Percentiles rank a stretch among this genome's conserved stretches.
Conservation (phyloP, 2,888 invertebrate species). For the Orchestes rusci region DNA sequence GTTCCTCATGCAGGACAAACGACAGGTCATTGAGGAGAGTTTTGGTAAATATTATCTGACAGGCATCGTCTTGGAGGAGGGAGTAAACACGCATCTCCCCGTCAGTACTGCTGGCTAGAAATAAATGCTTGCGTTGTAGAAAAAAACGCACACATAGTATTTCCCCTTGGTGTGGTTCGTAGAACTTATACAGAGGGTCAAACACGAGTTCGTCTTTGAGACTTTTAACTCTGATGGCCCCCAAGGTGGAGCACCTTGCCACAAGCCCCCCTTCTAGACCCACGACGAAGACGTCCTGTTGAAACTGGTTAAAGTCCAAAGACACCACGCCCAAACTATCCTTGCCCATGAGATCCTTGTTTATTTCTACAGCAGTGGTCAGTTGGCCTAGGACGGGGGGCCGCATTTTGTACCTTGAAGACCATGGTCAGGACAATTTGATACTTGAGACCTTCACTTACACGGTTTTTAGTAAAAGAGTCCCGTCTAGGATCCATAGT, state of each 20-base stretch:
- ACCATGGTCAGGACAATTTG: too few relatives aligned
- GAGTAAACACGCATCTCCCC: conserved; percentile 41
- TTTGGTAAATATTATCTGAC: conserved; percentile 38
- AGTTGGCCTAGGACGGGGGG: conserved; percentile 32
- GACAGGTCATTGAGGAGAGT: conserved; percentile 30
- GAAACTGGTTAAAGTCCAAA: conserved; percentile 42
- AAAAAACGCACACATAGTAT: conserved; percentile 38
- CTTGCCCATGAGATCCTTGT: conserved; percentile 26
- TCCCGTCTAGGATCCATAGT: conserved; percentile 34
- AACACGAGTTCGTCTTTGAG: conserved; percentile 13
- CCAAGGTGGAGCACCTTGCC: conserved; percentile 41
- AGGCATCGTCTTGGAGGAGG: conserved; percentile 39
- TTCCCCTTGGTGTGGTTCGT: conserved; percentile 40
- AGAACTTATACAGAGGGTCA: conserved; percentile 42
- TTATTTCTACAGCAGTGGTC: conserved; percentile 8
- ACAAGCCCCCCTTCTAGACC: conserved; percentile 43
- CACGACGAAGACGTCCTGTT: conserved; percentile 41
- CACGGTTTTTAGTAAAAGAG: conserved; percentile 25
- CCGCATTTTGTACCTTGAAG: conserved; percentile 38
- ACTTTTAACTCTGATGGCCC: conserved; percentile 36
- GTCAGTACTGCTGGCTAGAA: conserved; percentile 40
- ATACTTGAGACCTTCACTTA: too few relatives aligned
- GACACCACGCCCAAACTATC: conserved; percentile 37
- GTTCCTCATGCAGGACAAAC: conserved; percentile 40
- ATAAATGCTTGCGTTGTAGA: conserved; percentile 40